Base-by-base conservation (phyloP, 2,888 invertebrate genomes). In the Tiliacea citrago region DNA sequence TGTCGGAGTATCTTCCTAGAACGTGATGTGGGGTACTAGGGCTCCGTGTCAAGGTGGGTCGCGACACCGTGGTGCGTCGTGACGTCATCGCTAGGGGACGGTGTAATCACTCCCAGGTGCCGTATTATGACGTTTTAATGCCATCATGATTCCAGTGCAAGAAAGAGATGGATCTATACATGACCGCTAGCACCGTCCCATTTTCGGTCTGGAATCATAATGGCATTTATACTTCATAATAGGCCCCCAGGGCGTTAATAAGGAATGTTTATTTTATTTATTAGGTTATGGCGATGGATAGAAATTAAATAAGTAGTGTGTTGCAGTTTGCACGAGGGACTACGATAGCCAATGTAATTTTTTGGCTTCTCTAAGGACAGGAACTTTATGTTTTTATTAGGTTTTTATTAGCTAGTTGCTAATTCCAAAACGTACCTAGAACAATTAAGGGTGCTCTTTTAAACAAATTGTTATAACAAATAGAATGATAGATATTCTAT, bases 11-110 rank as follows among this genome's bases (percentile, higher is more conserved):
- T 67, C 84, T 87, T 86, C 89, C 73, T 74, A 85, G 93, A 84
- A 82, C 57, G 13, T 13, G 16, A 84, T 76, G 69, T 81, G 82
- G 82, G 68, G 55, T 81, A 82, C 68, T 42, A 67, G 91, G 84
- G 75, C 86, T 89, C 45, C 84, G 58, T 87, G 92, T 90, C 91
- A 91, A 90, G 91, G 92, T 73, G 65, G 65, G 24, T 78, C 75
- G 83, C 57, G 71, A 68, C 82, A 49, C 60, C 45, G 49, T 35
- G 21, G 53, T 8, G 42, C 35, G 49, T 18, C 21, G 63, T 78
- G 73, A 66, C 74, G 78, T 86, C 79, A 81, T n/a, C 42, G 35
- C 29, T 55, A 66, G 16, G 45, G 45, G 42, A 57, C 39, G 5
- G 7, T 47, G 61, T 55, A 12, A 67, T 53, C 21, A 66, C 39